Evolutionary conservation across 1,140 invertebrate species (phyloP).

Genomic region (Psilanteris sp.): DNA sequence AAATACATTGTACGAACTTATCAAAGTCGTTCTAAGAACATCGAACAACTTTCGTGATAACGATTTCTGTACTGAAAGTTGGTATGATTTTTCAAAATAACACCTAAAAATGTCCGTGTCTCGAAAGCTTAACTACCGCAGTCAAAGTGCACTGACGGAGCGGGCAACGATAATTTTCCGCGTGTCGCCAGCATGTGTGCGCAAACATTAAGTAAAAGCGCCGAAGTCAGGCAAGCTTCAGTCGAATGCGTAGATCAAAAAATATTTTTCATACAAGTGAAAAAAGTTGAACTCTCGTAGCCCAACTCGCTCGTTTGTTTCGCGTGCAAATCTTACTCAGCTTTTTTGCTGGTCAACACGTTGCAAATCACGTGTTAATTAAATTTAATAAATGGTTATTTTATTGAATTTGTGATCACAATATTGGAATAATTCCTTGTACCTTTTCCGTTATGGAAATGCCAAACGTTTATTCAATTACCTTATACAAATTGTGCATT

Average conservation of each 20-base stretch:
- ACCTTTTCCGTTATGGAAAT: too few species aligned
- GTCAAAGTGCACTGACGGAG: constrained; percentile 56
- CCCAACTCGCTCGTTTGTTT: too few species aligned
- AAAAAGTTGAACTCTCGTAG: too few species aligned
- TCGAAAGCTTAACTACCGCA: constrained; percentile 49
- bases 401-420: too few species aligned
- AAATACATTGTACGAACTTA: constrained; percentile 12
- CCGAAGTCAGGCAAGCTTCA: constrained; percentile 25
- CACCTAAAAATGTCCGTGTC: constrained; percentile 42
- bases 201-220: constrained; percentile 37
- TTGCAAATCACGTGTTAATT: too few species aligned
- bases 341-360: too few species aligned
- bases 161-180: constrained; percentile 63
- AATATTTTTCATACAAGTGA: too few species aligned
- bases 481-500: too few species aligned
- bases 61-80: constrained; percentile 50
- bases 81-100: constrained; percentile 52
- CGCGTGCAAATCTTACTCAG: too few species aligned
- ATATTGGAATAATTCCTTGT: too few species aligned
- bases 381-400: too few species aligned
- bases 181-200: constrained; percentile 61
- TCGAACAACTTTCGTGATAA: constrained; percentile 48
- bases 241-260: constrained; percentile 15
- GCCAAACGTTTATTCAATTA: too few species aligned
- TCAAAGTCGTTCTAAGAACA: constrained; percentile 25